phyloP scores from a whole-genome alignment of 2,797 vertebrate species.

The Lophius americanus region DNA sequence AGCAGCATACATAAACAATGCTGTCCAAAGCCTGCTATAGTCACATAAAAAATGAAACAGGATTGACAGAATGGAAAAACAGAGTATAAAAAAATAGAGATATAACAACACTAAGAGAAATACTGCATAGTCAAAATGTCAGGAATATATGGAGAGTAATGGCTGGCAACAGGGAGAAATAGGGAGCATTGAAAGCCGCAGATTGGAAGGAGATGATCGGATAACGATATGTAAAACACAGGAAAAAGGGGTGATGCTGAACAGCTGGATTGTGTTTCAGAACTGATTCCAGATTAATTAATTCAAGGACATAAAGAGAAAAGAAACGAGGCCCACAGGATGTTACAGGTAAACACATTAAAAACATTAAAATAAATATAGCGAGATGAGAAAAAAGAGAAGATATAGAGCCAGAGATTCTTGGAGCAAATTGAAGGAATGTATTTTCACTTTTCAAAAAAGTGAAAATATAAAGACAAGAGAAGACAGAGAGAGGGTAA shows the following conservation, averaged over 20 bases:
- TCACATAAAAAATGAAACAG: conserved; percentile 24
- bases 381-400: background rate
- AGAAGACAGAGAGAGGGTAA: background rate
- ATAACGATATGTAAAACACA: background rate
- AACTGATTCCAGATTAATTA: conserved; percentile 47
- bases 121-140: background rate
- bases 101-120: too few relatives aligned
- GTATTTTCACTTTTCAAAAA: too few relatives aligned
- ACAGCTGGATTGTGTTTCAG: conserved; percentile 25
- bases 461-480: background rate
- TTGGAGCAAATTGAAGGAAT: background rate
- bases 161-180: conserved; percentile 3
- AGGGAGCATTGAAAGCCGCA: conserved; percentile 6
- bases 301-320: conserved; percentile 52
- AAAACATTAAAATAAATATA: conserved; percentile 22
- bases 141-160: conserved; percentile 9
- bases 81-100: background rate
- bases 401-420: background rate
- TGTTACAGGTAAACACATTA: conserved; percentile 43
- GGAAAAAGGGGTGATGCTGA: background rate
- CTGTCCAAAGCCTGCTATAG: conserved; percentile 20
- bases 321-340: conserved; percentile 35
- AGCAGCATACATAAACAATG: conserved; percentile 1
- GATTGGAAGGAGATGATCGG: conserved; percentile 22
- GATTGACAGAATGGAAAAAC: too few relatives aligned